phyloP scores from a whole-genome alignment of 2,797 vertebrate species.

The Falco novaeseelandiae region DNA sequence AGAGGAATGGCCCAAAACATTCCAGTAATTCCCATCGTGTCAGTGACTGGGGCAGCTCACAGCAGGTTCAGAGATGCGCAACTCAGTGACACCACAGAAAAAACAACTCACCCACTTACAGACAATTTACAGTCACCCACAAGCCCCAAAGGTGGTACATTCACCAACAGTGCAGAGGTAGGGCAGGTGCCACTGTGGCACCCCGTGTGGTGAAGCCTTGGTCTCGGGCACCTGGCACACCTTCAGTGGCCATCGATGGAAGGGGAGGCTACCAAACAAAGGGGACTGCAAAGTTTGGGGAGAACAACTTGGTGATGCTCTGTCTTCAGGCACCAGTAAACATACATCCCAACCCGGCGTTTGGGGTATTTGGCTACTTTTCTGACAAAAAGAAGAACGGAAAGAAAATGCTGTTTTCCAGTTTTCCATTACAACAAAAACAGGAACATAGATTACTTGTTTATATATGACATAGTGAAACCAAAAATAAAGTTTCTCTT shows the following conservation, averaged over 20 bases:
- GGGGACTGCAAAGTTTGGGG: background rate
- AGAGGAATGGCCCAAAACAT: background rate
- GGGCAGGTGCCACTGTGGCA: background rate
- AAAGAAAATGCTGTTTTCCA: background rate
- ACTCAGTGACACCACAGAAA: background rate
- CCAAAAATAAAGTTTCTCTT: background rate
- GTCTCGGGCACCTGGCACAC: background rate
- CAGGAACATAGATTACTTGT: background rate
- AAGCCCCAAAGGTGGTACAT: background rate
- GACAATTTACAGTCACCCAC: background rate
- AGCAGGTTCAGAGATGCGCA: background rate
- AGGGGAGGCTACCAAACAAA: background rate
- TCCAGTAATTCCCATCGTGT: background rate
- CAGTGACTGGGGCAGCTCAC: background rate
- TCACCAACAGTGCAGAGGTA: background rate
- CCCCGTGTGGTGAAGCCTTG: background rate
- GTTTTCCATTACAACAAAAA: background rate
- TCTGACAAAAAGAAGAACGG: background rate
- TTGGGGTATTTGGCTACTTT: background rate
- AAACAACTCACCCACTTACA: background rate
- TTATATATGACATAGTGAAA: background rate
- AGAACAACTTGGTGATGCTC: background rate
- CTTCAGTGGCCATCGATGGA: accelerated
- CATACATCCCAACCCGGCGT: background rate
- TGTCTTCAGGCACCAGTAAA: background rate